Evolutionary conservation across 2,888 invertebrate genomes (phyloP).

Genomic region (Diachrysia chrysitis): DNA sequence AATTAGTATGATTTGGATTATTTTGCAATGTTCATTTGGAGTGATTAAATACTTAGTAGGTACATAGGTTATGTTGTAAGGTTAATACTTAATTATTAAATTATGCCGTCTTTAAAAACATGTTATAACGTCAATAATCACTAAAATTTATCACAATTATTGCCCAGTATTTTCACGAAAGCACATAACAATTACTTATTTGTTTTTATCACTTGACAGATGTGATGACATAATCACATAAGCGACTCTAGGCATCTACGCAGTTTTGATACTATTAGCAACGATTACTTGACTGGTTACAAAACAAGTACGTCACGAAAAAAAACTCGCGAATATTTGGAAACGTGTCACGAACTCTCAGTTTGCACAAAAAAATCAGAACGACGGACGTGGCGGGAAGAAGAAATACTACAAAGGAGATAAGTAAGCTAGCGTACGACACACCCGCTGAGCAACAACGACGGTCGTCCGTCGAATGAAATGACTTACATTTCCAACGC

Average conservation of each 20-base stretch:
- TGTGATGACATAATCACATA: slow-evolving; percentile 2
- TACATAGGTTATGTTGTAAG: no score
- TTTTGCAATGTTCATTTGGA: no score
- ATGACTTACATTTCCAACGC: slow-evolving; percentile 52
- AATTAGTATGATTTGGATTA: no score
- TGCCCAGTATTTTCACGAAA: background rate
- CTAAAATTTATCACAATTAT: background rate
- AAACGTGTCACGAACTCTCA: slow-evolving; percentile 39
- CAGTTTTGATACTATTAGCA: slow-evolving; percentile 33
- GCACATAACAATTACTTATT: background rate
- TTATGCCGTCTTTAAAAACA: background rate
- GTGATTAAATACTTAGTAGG: no score
- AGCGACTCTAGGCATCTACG: slow-evolving; percentile 28
- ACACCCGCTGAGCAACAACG: slow-evolving; percentile 44
- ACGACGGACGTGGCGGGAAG: slow-evolving; percentile 41
- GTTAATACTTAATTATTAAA: no score
- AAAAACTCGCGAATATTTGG: slow-evolving; percentile 51
- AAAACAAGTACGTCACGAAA: slow-evolving; percentile 62
- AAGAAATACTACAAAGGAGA: slow-evolving; percentile 27
- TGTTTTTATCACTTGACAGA: slow-evolving; percentile 33
- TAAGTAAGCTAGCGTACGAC: slow-evolving; percentile 27
- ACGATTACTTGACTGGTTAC: slow-evolving; percentile 48
- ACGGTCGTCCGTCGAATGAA: slow-evolving; percentile 67
- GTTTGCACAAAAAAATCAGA: slow-evolving; percentile 26
- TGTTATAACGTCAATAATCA: background rate